Evolutionary conservation across 2,113 vertebrate species (phyloP).

Genomic region (Saccopteryx bilineata): DNA sequence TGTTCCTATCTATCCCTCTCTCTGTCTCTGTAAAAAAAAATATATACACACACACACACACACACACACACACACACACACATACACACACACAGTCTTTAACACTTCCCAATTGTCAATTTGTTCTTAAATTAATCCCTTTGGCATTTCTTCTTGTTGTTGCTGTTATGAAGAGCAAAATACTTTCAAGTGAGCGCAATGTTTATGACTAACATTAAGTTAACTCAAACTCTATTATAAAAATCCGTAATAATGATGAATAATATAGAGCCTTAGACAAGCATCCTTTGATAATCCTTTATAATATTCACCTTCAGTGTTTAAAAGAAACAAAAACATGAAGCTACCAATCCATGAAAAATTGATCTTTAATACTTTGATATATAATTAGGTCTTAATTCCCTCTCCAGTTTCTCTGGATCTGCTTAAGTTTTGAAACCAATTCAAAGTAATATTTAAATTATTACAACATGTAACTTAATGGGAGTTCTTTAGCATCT

Average conservation of each 20-base stretch:
- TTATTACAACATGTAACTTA: conserved; percentile 81
- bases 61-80: too few relatives aligned
- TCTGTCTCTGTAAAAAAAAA: too few relatives aligned
- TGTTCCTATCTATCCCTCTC: too few relatives aligned
- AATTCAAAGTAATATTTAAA: conserved; percentile 83
- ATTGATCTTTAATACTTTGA: conserved; percentile 83
- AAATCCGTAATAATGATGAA: conserved; percentile 65
- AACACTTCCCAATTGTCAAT: not conserved
- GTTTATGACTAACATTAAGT: not conserved
- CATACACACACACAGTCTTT: not conserved
- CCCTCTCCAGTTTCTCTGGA: conserved; percentile 75
- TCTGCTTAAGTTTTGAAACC: conserved; percentile 83
- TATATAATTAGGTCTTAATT: conserved; percentile 84
- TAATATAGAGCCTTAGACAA: conserved; percentile 59
- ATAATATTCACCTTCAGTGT: conserved; percentile 65
- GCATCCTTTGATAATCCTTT: conserved; percentile 70
- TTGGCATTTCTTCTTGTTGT: not conserved
- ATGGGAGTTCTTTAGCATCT: conserved; percentile 68
- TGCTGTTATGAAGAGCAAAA: not conserved
- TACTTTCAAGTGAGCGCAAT: conserved; percentile 5
- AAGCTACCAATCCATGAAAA: conserved; percentile 76
- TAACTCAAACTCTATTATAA: conserved; percentile 37
- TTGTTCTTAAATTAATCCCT: not conserved
- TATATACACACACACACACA: too few relatives aligned
- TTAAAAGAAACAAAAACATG: conserved; percentile 75